Conservation (phyloP, 1,140 invertebrate genomes). For the Rhagoletis pomonella region DNA sequence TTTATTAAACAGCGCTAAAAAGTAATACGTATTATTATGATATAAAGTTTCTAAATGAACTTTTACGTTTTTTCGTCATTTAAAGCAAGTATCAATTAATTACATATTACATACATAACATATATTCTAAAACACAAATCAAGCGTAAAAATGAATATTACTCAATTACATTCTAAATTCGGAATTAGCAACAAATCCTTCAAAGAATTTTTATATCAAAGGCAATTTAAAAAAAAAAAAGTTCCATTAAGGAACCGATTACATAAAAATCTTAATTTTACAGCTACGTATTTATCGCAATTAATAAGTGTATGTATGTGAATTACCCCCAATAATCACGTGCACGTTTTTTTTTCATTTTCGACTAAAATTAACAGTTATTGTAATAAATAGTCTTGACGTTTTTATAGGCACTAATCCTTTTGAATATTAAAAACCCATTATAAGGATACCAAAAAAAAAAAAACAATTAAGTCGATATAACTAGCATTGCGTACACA, state of each 20-base stretch:
- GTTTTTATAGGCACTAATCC: slow-evolving; percentile 37
- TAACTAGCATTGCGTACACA: not conserved
- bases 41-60: no score
- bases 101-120: no score
- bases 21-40: no score
- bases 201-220: no score
- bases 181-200: no score
- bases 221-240: no score
- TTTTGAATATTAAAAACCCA: slow-evolving; percentile 1
- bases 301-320: not conserved
- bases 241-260: not conserved
- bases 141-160: not conserved
- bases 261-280: not conserved
- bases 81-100: no score
- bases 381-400: slow-evolving; percentile 17
- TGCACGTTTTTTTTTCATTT: no score
- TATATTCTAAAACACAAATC: slow-evolving; percentile 11
- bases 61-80: no score
- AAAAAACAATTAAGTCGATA: not conserved
- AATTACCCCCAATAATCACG: no score
- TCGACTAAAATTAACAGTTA: not conserved
- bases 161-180: not conserved
- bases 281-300: not conserved
- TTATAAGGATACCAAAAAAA: not conserved
- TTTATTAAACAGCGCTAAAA: no score